phyloP scores from a whole-genome alignment of 2,888 invertebrate genomes.

The Andricus curvator region DNA sequence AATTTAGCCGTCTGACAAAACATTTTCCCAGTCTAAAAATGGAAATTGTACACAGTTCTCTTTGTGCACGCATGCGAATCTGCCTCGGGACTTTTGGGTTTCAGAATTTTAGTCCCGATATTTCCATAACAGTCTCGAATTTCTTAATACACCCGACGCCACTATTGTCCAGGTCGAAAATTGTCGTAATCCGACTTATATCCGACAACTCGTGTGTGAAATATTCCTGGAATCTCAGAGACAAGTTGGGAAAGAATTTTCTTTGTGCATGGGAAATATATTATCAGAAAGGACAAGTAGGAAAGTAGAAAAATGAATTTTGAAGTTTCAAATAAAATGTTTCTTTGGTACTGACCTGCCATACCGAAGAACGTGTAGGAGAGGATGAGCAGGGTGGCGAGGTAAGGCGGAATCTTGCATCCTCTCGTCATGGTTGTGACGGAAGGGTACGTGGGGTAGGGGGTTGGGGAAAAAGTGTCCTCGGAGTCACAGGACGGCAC shows the following conservation, averaged over 20 bases:
- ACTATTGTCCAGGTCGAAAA: slow-evolving; percentile 19
- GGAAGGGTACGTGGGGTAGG: slow-evolving; percentile 51
- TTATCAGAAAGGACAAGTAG: background rate
- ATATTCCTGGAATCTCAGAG: background rate
- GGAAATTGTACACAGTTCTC: slow-evolving; percentile 1
- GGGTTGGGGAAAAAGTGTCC: slow-evolving; percentile 44
- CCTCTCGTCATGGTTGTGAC: slow-evolving; percentile 67
- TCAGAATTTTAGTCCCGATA: background rate
- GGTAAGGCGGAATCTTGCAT: slow-evolving; percentile 74
- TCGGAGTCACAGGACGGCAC: slow-evolving; percentile 50
- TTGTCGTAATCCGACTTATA: slow-evolving; percentile 33
- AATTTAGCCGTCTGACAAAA: slow-evolving; percentile 37
- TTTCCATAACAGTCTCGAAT: slow-evolving; percentile 35
- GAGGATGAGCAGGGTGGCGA: slow-evolving; percentile 75
- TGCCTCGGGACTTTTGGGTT: background rate
- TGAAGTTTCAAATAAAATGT: too few relatives aligned
- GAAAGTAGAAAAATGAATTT: background rate
- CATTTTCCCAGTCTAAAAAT: slow-evolving; percentile 14
- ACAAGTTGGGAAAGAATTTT: slow-evolving; percentile 9
- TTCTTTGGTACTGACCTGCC: slow-evolving; percentile 71
- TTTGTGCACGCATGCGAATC: background rate
- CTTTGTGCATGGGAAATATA: background rate
- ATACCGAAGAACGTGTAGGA: slow-evolving; percentile 76
- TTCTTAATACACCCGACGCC: slow-evolving; percentile 34
- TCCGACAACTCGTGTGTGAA: slow-evolving; percentile 11